Base-by-base conservation (phyloP, 2,113 vertebrate genomes). In the Climacteris rufus region DNA sequence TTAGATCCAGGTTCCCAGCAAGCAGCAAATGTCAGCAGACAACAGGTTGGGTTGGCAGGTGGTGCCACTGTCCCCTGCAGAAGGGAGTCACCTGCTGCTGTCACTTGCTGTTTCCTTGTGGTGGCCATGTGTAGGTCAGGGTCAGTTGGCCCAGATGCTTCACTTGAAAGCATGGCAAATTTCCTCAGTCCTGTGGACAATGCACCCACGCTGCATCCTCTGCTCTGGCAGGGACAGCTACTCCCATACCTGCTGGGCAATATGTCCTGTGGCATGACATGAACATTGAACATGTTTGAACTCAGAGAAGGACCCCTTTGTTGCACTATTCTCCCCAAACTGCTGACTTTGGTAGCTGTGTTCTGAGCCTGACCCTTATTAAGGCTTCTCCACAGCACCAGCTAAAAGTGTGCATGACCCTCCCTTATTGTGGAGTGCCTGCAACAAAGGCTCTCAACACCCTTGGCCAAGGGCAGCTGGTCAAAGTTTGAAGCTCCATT, bases 201-300 rank as follows among this genome's bases (percentile, higher is more conserved):
- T 27, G 53, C 37, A 50, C 2, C 5, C 4, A 0, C 10, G 6
- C 24, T 40, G 12, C 24, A 25, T 13, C 15, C 15, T 64, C 68
- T 77, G 30, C 17, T 6, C 33, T 54, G 24, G 3, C 7, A 33
- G 11, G 25, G 15, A 20, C 25, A 59, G 16, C 31, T 78, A 37
- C 23, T 90, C 14, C 50, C 47, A 9, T 13, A 25, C 13, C 31
- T 53, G 14, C 37, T 54, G 27, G 33, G 27, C 40, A 56, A 30
- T 11, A 3, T 30, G 64, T 1, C 13, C 35, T 33, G 11, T n/a
- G 33, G 7, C 20, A 76, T 0, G 0, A 35, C 47, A 59, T 12
- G n/a, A n/a, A n/a, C n/a, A n/a, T n/a, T n/a, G 24, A 65, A 44
- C 2, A 14, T 21, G 7, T n/a, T 52, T 70, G 22, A 79, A 50